A percentile compares a stretch with the other conserved stretches of the same genome.
Evolutionary conservation across 1,140 invertebrate genomes (phyloP).

Genomic region (Ceratosolen solmsi): DNA sequence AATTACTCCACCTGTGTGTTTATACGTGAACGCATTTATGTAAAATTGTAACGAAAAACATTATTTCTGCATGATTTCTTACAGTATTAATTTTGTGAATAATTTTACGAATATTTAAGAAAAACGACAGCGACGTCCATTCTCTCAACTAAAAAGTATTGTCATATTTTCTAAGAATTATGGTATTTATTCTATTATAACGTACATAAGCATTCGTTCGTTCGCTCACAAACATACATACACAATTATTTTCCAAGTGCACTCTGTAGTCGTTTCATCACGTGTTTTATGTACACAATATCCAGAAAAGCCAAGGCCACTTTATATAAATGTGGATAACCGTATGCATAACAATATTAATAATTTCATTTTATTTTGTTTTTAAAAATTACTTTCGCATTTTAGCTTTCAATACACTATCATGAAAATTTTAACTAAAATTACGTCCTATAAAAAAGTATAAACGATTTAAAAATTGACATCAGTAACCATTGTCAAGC

Average conservation of each 20-base stretch:
- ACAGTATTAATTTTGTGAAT: not conserved
- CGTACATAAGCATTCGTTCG: constrained; percentile 11
- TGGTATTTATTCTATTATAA: constrained; percentile 11
- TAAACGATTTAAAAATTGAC: not conserved
- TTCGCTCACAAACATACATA: constrained; percentile 1
- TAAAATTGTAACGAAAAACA: not conserved
- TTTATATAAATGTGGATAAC: not conserved
- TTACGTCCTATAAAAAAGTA: not conserved
- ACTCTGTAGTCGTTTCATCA: constrained; percentile 20
- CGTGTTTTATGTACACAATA: constrained; percentile 44
- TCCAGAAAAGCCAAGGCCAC: not conserved
- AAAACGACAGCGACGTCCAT: not conserved
- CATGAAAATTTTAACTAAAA: too few species aligned
- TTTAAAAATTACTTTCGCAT: not conserved
- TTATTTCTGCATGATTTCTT: not conserved
- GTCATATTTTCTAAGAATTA: constrained; percentile 17
- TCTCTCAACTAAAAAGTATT: constrained; percentile 1
- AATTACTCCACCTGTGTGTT: not conserved
- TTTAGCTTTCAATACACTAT: too few species aligned
- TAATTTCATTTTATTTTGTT: not conserved
- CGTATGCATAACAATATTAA: not conserved
- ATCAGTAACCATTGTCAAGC: not conserved
- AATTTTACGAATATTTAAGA: not conserved
- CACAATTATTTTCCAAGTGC: constrained; percentile 8
- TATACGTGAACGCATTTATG: not conserved